These are phyloP conservation scores for Oncorhynchus kisutch DNA, from an alignment of 2,113 vertebrate genomes.

Conservation along the genomic window DNA sequence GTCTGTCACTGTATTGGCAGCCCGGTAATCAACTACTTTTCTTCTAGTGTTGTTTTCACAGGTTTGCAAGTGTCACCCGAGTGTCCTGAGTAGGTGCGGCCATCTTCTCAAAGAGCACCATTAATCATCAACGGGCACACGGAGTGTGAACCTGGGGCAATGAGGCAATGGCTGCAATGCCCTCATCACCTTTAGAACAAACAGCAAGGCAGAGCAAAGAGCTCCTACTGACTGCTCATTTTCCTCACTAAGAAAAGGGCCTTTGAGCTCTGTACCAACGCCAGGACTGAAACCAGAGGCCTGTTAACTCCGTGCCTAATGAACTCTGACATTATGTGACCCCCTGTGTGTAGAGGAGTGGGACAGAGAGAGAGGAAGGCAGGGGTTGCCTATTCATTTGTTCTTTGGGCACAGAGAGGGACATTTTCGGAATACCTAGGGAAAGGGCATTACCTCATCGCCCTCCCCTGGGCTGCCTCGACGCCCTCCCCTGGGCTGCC, in stretches of 20 bases:
- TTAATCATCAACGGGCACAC: constrained; percentile 21
- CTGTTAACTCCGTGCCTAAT: constrained; percentile 48
- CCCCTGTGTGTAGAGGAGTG: constrained; percentile 20
- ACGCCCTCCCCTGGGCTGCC: no score
- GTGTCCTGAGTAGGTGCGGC: neutral
- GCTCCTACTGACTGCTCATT: neutral
- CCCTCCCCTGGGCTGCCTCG: neutral
- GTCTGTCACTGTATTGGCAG: neutral
- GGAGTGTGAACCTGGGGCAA: neutral
- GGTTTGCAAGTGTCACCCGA: neutral
- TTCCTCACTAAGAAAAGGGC: neutral
- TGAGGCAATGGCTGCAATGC: neutral
- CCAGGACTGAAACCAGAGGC: constrained; percentile 17
- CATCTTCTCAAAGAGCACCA: constrained; percentile 5
- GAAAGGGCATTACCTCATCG: constrained; percentile 33
- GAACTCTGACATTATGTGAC: constrained; percentile 30
- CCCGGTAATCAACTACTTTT: neutral
- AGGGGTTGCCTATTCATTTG: constrained; percentile 31
- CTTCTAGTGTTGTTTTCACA: neutral
- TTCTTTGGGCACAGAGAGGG: constrained; percentile 11
- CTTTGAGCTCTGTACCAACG: neutral
- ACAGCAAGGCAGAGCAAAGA: neutral
- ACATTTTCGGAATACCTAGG: constrained; percentile 39
- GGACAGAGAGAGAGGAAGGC: constrained; percentile 26
- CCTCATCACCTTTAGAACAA: constrained; percentile 11